Percentiles rank a stretch among this genome's conserved stretches.
These are phyloP conservation scores for Pterostichus madidus DNA, from an alignment of 2,888 invertebrate genomes.

Conservation along the genomic window DNA sequence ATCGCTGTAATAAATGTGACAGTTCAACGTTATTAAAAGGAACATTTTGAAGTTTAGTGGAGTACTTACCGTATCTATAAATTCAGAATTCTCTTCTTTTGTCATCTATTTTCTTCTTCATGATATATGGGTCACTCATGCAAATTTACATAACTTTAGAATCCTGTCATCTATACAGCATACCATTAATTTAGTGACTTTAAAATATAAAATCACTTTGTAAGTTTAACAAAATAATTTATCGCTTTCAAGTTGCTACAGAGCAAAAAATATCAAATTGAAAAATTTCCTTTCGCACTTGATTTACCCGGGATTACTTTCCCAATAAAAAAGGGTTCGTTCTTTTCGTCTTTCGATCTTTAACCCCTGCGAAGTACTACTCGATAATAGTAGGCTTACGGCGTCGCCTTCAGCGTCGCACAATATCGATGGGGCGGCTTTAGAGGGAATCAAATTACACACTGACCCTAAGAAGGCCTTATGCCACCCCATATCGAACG, in stretches of 20 bases:
- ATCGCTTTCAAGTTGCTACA: not conserved
- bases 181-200: no score
- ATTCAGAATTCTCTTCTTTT: constrained; percentile 5
- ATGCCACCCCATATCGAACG: no score
- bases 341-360: constrained; percentile 16
- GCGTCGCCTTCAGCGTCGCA: not conserved
- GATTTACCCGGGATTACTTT: constrained; percentile 38
- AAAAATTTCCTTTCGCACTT: constrained; percentile 34
- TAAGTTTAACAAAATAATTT: constrained; percentile 5
- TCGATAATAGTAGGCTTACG: constrained; percentile 55
- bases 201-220: no score
- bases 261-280: constrained; percentile 33
- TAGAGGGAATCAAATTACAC: constrained; percentile 47
- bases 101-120: not conserved
- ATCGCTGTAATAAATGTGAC: constrained; percentile 41
- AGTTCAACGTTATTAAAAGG: constrained; percentile 21
- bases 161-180: no score
- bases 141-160: no score
- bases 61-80: not conserved
- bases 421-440: constrained; percentile 48
- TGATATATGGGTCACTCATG: not conserved
- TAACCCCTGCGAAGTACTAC: not conserved
- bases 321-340: constrained; percentile 19
- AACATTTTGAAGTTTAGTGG: not conserved
- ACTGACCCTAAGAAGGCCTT: constrained; percentile 3